A percentile compares a stretch with the other conserved stretches of the same genome.
These are phyloP conservation scores for Amphipoea oculea DNA, from an alignment of 2,888 invertebrate genomes.

Conservation along the genomic window DNA sequence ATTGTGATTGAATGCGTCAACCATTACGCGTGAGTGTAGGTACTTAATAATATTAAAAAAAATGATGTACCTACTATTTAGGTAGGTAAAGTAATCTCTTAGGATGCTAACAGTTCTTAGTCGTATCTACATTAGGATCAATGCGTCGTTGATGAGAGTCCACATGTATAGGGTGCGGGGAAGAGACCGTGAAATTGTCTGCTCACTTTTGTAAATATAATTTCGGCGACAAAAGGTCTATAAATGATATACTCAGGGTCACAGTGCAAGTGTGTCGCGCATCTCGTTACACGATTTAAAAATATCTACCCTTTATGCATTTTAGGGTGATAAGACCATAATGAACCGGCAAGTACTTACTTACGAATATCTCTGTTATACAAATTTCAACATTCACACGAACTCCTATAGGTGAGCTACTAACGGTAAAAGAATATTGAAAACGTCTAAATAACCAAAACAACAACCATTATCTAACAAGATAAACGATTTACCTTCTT, in stretches of 20 bases:
- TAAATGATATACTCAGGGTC: slow-evolving; percentile 89
- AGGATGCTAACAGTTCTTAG: neutral
- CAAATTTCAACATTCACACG: neutral
- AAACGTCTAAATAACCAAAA: neutral
- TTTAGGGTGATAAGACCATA: slow-evolving; percentile 54
- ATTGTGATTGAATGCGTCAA: neutral
- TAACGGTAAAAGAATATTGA: neutral
- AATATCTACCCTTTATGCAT: slow-evolving; percentile 72
- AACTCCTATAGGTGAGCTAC: neutral
- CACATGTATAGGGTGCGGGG: slow-evolving; percentile 84
- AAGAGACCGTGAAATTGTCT: slow-evolving; percentile 91
- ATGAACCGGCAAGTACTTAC: slow-evolving; percentile 5
- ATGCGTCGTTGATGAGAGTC: slow-evolving; percentile 86
- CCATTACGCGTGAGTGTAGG: neutral
- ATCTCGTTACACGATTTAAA: slow-evolving; percentile 84
- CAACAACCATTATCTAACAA: neutral
- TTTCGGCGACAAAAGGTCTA: slow-evolving; percentile 90
- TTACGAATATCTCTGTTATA: neutral
- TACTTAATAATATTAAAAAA: neutral
- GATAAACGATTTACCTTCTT: neutral
- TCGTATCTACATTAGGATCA: slow-evolving; percentile 77
- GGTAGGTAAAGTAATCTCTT: neutral
- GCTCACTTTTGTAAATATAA: slow-evolving; percentile 91
- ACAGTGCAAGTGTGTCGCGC: slow-evolving; percentile 82
- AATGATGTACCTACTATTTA: neutral